Base-by-base conservation (phyloP, 2,888 invertebrate genomes). In the Lasioglossum leucozonium region DNA sequence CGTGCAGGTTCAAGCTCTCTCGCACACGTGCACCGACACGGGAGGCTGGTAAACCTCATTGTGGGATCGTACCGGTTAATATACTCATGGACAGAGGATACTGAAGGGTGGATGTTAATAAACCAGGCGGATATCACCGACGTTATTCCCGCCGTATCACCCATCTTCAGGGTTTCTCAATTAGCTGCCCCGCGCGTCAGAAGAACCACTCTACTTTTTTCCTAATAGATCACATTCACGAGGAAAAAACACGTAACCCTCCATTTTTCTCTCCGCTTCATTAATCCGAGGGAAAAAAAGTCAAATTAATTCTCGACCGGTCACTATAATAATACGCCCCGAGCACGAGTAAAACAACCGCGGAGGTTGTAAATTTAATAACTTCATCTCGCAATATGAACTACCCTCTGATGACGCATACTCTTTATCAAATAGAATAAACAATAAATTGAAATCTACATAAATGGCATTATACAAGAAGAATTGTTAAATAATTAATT, bases 41-140 rank as follows among this genome's bases (percentile, higher is more conserved):
- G 75, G 83, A 77, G 75, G 47, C 72, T 72, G 84, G 83, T 89
- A 86, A 90, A 90, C 89, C 87, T 86, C 82, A 87, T 88, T 89
- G 91, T 85, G 86, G 85, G 76, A 62, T 85, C 85, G 76, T 82
- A 72, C 81, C 79, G 84, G 88, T 90, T 90, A 90, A 90, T 90
- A 90, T 89, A 87, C 88, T 82, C 85, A 79, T 87, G 81, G 84
- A 85, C 90, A 86, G 76, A 81, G 86, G 82, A 83, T 85, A 83
- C 82, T 81, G 86, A 84, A 82, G 88, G 91, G 84, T 88, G 86
- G 87, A 89, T 88, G 91, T 91, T 90, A 90, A 91, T 91, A 90
- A 91, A 88, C 89, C 85, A 87, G 90, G 78, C 80, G 90, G 80
- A 80, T 88, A 82, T 76, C 88, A 81, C 73, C 82, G 82, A 88